Evolutionary conservation across 2,797 vertebrate species (phyloP), one percentile per base, ranked within the genome.

Genomic region (Tragelaphus eurycerus): DNA sequence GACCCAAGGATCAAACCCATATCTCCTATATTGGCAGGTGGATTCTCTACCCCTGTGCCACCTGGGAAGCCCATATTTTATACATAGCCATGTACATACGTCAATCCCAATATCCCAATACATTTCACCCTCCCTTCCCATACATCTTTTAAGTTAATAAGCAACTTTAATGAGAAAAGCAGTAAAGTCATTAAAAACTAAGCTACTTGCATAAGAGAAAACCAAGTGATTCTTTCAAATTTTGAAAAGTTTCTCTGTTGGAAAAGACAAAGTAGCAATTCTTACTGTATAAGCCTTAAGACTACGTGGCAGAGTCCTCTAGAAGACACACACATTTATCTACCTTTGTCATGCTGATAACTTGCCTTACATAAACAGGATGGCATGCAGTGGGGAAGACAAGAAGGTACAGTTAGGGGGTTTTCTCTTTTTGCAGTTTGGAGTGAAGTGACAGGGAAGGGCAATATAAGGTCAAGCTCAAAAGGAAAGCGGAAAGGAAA

Each of bases 111-210:
- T 25, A 23, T 43, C 38, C 27, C 12, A 74, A 74, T 43, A 43
- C 71, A 74, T 74, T 74, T 43, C 21, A 74, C 71, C 21, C 38
- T 74, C 71, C 71, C 12, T 74, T 74, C 38, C 34, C 38, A 74
- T 43, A 74, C 15, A 74, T 76, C 2, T 95, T 95, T 34, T 54
- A 54, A 54, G 74, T 54, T 79, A 76, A 67, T 23, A 92, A 93
- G 27, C 23, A 93, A 76, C 48, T 79, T 84, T 46, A 62, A 13
- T 54, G 7, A 84, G 67, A 94, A 86, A 2, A 81, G 25, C 38
- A 82, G 38, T 78, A 83, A 93, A 57, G 29, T 93, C 48, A 88
- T 90, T 95, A 88, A 92, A 62, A 90, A 67, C 19, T 59, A 85
- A 62, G 14, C 88, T 76, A 94, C 59, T 54, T 90, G 27, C 38